phyloP scores from a whole-genome alignment of 2,888 invertebrate species.

The Laothoe populi region DNA sequence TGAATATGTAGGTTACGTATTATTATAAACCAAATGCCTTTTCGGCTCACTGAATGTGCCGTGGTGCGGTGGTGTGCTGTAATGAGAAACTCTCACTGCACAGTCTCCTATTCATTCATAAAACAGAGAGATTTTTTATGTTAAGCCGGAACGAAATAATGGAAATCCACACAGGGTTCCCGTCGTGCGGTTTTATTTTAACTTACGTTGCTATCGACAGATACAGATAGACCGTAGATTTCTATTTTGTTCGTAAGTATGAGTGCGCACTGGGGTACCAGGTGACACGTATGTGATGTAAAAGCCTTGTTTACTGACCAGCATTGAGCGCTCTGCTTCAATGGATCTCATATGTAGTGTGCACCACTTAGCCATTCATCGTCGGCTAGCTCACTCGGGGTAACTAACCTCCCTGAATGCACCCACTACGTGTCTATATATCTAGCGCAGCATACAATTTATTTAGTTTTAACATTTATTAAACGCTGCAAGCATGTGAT shows the following conservation, averaged over 20 bases:
- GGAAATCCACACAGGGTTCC: slow-evolving; percentile 9
- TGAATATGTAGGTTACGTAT: slow-evolving; percentile 22
- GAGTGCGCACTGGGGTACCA: slow-evolving; percentile 64
- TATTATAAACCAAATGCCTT: slow-evolving; percentile 35
- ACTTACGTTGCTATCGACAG: slow-evolving; percentile 1
- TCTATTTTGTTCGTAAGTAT: slow-evolving; percentile 28
- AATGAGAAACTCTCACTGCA: slow-evolving; percentile 21
- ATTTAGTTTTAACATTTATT: slow-evolving; percentile 26
- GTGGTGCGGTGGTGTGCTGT: slow-evolving; percentile 27
- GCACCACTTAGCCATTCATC: slow-evolving; percentile 74
- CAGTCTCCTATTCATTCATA: slow-evolving; percentile 9
- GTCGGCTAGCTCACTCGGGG: slow-evolving; percentile 60
- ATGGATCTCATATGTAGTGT: slow-evolving; percentile 62
- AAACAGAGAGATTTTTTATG: slow-evolving; percentile 19
- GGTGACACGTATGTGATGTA: slow-evolving; percentile 71
- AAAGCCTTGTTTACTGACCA: slow-evolving; percentile 69
- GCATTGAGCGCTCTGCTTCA: slow-evolving; percentile 64
- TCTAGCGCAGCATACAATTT: slow-evolving; percentile 21
- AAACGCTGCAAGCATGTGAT: not conserved
- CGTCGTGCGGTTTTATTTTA: slow-evolving; percentile 17
- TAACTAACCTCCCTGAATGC: slow-evolving; percentile 69
- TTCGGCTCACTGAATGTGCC: slow-evolving; percentile 47
- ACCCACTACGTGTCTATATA: slow-evolving; percentile 31
- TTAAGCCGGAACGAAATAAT: slow-evolving; percentile 19
- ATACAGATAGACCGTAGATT: not conserved